Evolutionary conservation across 2,888 invertebrate genomes (phyloP).

Genomic region (Pediacus dermestoides): DNA sequence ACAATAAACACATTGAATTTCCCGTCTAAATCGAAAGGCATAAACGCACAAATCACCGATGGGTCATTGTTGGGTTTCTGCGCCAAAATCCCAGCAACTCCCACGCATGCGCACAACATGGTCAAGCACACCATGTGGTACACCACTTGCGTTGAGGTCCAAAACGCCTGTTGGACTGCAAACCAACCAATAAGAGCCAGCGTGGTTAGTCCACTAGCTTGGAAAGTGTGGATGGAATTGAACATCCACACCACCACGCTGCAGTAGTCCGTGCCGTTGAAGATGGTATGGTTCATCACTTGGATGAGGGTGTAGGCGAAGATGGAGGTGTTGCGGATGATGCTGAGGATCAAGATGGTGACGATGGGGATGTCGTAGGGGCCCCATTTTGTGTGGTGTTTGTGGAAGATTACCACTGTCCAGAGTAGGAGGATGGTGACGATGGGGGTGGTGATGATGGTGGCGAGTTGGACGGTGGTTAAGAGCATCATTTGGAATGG

Average conservation of each 20-base stretch:
- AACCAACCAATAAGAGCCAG: slow-evolving; percentile 52
- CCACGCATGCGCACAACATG: slow-evolving; percentile 53
- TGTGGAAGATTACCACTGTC: slow-evolving; percentile 53
- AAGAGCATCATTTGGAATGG: slow-evolving; percentile 46
- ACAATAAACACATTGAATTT: slow-evolving; percentile 54
- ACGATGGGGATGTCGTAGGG: slow-evolving; percentile 54
- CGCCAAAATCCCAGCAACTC: slow-evolving; percentile 54
- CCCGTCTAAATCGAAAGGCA: slow-evolving; percentile 51
- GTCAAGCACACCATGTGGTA: slow-evolving; percentile 55
- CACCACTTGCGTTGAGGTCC: slow-evolving; percentile 48
- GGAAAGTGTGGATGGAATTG: slow-evolving; percentile 53
- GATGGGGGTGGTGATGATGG: slow-evolving; percentile 50
- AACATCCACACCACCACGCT: slow-evolving; percentile 52
- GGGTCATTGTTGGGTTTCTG: slow-evolving; percentile 30
- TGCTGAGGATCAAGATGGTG: slow-evolving; percentile 47
- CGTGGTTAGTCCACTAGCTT: slow-evolving; percentile 53
- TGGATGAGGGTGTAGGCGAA: slow-evolving; percentile 45
- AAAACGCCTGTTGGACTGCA: slow-evolving; percentile 44
- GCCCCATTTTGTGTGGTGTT: slow-evolving; percentile 52
- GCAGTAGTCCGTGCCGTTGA: slow-evolving; percentile 46
- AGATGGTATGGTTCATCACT: slow-evolving; percentile 30
- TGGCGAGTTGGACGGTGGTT: slow-evolving; percentile 45
- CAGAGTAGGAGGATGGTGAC: slow-evolving; percentile 50
- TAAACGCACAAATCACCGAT: slow-evolving; percentile 46
- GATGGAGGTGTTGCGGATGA: slow-evolving; percentile 48